Evolutionary conservation across 2,888 invertebrate species (phyloP).

Genomic region (Zaprionus obscuricornis): DNA sequence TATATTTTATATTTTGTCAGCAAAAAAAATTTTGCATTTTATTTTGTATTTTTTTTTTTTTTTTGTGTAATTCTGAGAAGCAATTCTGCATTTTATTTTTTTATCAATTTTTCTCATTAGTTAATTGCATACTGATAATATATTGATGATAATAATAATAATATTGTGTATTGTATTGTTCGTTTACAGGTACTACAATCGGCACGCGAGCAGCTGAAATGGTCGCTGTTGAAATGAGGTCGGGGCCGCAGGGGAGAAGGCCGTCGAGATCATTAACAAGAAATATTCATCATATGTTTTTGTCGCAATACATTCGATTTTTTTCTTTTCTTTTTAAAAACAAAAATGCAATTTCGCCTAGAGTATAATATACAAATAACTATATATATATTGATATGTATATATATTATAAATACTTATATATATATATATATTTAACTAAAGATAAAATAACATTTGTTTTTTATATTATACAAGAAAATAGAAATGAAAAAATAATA

Average conservation of each 20-base stretch:
- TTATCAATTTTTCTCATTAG: slow-evolving; percentile 35
- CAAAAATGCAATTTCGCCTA: slow-evolving; percentile 67
- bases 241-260: slow-evolving; percentile 30
- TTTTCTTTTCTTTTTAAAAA: too few relatives aligned
- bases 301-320: slow-evolving; percentile 80
- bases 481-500: slow-evolving; percentile 1
- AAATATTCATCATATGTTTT: slow-evolving; percentile 30
- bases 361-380: slow-evolving; percentile 60
- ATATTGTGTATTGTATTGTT: slow-evolving; percentile 38
- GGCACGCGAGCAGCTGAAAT: slow-evolving; percentile 98
- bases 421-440: slow-evolving; percentile 40
- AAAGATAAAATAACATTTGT: slow-evolving; percentile 30
- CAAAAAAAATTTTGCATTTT: slow-evolving; percentile 30
- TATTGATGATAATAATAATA: slow-evolving; percentile 15
- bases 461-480: not conserved
- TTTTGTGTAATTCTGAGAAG: slow-evolving; percentile 1
- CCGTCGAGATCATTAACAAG: slow-evolving; percentile 38
- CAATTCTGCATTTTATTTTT: not conserved
- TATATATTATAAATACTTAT: slow-evolving; percentile 5
- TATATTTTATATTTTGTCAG: slow-evolving; percentile 24
- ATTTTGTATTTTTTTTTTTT: slow-evolving; percentile 16
- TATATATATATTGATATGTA: slow-evolving; percentile 29
- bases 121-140: slow-evolving; percentile 36
- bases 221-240: slow-evolving; percentile 96
- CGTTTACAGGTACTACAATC: slow-evolving; percentile 94